Base-by-base conservation (phyloP, 53 echinoderm and acorn worm genomes). In the Luidia sarsii region DNA sequence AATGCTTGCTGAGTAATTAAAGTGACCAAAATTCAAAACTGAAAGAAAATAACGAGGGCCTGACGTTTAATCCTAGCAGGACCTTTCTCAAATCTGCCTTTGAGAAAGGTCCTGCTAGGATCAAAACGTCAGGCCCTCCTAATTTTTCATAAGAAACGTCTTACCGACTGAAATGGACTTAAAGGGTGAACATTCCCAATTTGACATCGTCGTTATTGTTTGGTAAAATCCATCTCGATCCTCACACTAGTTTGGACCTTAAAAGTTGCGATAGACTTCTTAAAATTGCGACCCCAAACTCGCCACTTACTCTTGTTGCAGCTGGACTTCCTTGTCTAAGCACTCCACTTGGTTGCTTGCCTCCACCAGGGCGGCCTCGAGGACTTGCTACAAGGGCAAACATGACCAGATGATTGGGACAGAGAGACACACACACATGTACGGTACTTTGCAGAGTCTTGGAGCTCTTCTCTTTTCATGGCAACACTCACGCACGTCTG, bases 281-380 rank as follows among this genome's bases (percentile, higher is more conserved):
- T 53, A 5, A 10, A 5, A 20, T 7, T 1, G 9, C 6, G 53
- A 53, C 53, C 53, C n/a, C n/a, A n/a, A n/a, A n/a, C n/a, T n/a
- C n/a, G n/a, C n/a, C 10, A 64, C 75, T 62, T 77, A 85, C 85
- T 62, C 25, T 51, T 74, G 25, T 61, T 74, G 74, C 24, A 63
- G 37, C 1, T 65, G 8, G 7, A 74, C 64, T 65, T 85, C 74
- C 34, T 64, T 53, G 35, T 85, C 85, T 19, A 85, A 22, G 10
- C 77, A 53, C 59, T 75, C 85, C 4, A 65, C 85, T 35, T 77
- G 85, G 50, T 65, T 75, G 13, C 64, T 74, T 27, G 74, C 52
- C 15, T 85, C 74, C 7, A 74, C 85, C 1, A 85, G 25, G 5
- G 64, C 73, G 52, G 37, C 85, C 55, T 85, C 85, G 24, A 85